Base-by-base conservation (phyloP, 2,888 invertebrate species). In the Chloromyia formosa region DNA sequence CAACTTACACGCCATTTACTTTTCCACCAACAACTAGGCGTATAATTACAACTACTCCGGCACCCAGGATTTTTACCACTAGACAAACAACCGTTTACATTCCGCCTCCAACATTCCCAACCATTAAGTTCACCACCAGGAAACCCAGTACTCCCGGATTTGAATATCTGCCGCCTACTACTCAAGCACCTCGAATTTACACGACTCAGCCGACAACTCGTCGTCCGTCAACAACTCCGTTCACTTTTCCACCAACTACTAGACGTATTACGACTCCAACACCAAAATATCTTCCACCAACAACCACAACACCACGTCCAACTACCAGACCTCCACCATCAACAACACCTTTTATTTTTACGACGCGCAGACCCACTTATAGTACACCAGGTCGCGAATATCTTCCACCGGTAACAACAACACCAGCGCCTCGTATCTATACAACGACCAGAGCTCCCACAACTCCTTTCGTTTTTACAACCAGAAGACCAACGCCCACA, bases 381-480 rank as follows among this genome's bases (percentile, higher is more conserved):
- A 49, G 49, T 49, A 49, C 49, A 1, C 49, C 49, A 5, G 49
- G 49, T n/a, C 12, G 3, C 2, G 5, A 49, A 10, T 49, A 49
- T 10, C 49, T 49, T 49, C 49, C 49, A 49, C 22, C 14, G 27
- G 14, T n/a, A 12, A 60, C 60, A 14, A 60, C 60, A 9, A 60
- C 60, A 9, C 60, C 23, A 23, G 60, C 60, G 12, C 60, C 60
- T 60, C 60, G 60, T 22, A 27, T 60, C 60, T 60, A 60, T 23
- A 60, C 60, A n/a, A 60, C 60, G 7, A 10, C 23, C 9, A 20
- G 23, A 23, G 9, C 60, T 12, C 27, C 60, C 7, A 60, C 60
- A 7, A 60, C 60, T n/a, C 60, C 60, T 1, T 60, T 23, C 60
- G 60, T 60, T 23, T 58, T 58, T 18, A 60, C 60, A 22, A 60